A percentile compares a stretch with the other conserved stretches of the same genome.
These are phyloP conservation scores for Labeo calbasu DNA, from an alignment of 2,797 vertebrate genomes.

Conservation along the genomic window DNA sequence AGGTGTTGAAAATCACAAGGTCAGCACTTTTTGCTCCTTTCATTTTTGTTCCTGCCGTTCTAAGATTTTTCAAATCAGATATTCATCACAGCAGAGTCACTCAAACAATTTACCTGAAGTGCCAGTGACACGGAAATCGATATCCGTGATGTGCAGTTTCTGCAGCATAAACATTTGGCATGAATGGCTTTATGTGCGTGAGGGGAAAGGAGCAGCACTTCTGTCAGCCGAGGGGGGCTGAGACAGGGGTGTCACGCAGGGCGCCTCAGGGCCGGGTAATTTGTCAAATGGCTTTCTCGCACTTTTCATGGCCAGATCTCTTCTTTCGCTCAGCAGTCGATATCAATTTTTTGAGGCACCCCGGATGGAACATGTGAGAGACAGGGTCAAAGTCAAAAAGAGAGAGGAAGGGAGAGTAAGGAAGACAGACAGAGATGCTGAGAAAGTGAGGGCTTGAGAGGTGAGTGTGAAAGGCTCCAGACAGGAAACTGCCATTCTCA, in stretches of 20 bases:
- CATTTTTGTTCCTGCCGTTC: constrained; percentile 58
- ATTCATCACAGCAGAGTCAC: constrained; percentile 86
- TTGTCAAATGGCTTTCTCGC: constrained; percentile 87
- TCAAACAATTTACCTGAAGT: constrained; percentile 91
- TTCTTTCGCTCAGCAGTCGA: constrained; percentile 79
- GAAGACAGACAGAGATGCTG: background rate
- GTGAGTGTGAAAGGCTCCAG: constrained; percentile 39
- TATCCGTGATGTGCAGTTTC: constrained; percentile 84
- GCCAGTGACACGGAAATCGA: constrained; percentile 85
- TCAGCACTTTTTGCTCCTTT: constrained; percentile 80
- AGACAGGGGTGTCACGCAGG: constrained; percentile 58
- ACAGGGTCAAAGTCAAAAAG: constrained; percentile 20
- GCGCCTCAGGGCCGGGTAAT: constrained; percentile 72
- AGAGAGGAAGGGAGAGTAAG: constrained; percentile 4
- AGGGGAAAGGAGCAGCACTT: constrained; percentile 69
- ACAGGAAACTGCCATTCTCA: constrained; percentile 53
- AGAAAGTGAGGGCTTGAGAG: constrained; percentile 35
- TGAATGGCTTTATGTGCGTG: constrained; percentile 75
- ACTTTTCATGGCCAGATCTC: constrained; percentile 77
- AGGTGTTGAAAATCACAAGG: constrained; percentile 65
- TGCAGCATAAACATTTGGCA: constrained; percentile 87
- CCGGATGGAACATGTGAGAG: constrained; percentile 26
- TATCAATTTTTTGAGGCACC: constrained; percentile 78
- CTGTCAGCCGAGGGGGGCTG: constrained; percentile 53
- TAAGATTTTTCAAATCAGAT: constrained; percentile 84